phyloP scores from a whole-genome alignment of 2,797 vertebrate genomes.

The Acrocephalus scirpaceus region DNA sequence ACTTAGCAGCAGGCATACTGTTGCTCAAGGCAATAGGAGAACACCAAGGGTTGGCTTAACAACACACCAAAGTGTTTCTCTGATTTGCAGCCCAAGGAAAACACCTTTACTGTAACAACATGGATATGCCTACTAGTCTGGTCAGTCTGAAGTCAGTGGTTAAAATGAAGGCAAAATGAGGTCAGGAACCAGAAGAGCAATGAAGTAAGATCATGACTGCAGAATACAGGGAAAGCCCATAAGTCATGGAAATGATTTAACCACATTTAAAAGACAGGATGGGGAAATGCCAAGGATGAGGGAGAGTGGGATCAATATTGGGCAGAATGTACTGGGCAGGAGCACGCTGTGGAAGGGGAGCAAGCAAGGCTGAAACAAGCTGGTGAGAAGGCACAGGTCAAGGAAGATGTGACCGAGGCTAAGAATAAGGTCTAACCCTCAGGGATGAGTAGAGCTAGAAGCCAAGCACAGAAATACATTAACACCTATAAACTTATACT shows the following conservation, averaged over 20 bases:
- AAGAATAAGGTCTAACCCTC: background rate
- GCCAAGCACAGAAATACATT: background rate
- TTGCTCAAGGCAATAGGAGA: background rate
- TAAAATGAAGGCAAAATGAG: slow-evolving; percentile 7
- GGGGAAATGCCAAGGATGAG: background rate
- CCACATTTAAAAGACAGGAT: background rate
- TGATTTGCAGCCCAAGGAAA: background rate
- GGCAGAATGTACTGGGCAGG: background rate
- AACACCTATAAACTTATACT: background rate
- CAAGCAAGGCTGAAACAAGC: background rate
- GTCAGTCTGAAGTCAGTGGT: background rate
- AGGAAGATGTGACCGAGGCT: background rate
- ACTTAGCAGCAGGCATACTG: background rate
- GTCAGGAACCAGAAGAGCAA: background rate
- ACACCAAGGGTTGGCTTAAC: background rate
- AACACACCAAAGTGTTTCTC: background rate
- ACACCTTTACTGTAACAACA: background rate
- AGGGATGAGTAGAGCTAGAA: background rate
- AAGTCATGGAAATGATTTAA: background rate
- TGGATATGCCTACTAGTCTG: background rate
- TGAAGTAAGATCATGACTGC: background rate
- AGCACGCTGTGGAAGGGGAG: background rate
- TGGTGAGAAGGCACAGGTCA: background rate
- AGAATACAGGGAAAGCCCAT: background rate
- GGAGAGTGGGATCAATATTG: background rate